A percentile compares a stretch with the other conserved stretches of the same genome.
Evolutionary conservation across 2,113 vertebrate genomes (phyloP).

Genomic region (Ranitomeya imitator): DNA sequence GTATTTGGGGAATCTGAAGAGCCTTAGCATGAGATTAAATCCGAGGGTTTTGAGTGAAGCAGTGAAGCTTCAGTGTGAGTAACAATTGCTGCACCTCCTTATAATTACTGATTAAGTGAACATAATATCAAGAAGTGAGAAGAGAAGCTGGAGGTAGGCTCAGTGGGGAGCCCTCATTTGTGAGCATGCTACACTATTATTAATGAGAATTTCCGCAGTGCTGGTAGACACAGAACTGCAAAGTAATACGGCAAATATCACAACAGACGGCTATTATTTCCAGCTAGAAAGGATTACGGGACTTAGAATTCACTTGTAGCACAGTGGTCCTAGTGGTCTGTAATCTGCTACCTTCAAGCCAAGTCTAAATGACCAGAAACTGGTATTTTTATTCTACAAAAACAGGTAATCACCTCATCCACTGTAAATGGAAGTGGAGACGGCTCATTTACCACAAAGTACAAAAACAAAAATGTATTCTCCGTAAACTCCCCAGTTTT

Average conservation of each 20-base stretch:
- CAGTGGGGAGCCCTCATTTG: slow-evolving; percentile 47
- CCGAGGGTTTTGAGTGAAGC: slow-evolving; percentile 1
- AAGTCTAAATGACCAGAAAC: no score
- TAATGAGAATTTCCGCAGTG: slow-evolving; percentile 6
- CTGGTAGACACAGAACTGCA: slow-evolving; percentile 23
- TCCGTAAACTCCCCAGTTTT: no score
- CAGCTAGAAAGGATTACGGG: neutral
- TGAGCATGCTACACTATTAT: slow-evolving; percentile 40
- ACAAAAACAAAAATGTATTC: no score
- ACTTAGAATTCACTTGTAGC: neutral
- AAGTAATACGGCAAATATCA: slow-evolving; percentile 10
- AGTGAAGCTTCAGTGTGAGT: slow-evolving; percentile 8
- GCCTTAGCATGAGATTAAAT: neutral
- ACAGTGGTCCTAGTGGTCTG: neutral
- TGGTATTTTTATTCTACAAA: no score
- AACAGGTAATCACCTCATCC: no score
- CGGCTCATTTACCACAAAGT: no score
- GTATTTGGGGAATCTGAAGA: neutral
- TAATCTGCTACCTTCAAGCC: neutral
- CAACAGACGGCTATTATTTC: neutral
- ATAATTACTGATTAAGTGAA: slow-evolving; percentile 48
- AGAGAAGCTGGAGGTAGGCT: slow-evolving; percentile 42
- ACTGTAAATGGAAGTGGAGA: no score
- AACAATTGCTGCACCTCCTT: slow-evolving; percentile 33
- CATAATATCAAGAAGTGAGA: slow-evolving; percentile 44